A percentile compares a stretch with the other conserved stretches of the same genome.
These are phyloP conservation scores for Dryocosmus kuriphilus DNA, from an alignment of 2,888 invertebrate genomes.

Conservation along the genomic window DNA sequence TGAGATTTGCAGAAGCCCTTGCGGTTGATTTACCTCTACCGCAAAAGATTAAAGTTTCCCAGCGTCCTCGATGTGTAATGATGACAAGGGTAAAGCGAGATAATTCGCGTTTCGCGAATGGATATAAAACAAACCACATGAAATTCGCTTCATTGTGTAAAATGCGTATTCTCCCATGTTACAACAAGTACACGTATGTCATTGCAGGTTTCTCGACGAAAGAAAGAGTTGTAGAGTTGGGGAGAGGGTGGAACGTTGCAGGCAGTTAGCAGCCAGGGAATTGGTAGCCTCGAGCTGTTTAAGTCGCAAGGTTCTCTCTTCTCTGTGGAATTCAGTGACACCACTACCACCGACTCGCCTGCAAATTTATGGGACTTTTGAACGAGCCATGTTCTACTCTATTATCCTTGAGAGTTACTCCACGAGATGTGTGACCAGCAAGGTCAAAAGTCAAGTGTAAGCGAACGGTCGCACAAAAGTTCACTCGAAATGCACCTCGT, in stretches of 20 bases:
- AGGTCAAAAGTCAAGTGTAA: constrained; percentile 30
- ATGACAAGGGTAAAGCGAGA: not conserved
- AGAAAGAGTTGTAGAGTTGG: not conserved
- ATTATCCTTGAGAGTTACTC: constrained; percentile 69
- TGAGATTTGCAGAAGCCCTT: not conserved
- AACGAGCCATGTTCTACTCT: constrained; percentile 67
- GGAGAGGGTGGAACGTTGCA: constrained; percentile 48
- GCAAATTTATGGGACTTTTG: constrained; percentile 71
- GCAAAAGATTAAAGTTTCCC: constrained; percentile 9
- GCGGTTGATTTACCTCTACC: not conserved
- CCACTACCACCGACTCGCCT: constrained; percentile 34
- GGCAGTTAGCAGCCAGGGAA: constrained; percentile 68
- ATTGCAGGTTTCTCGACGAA: not conserved
- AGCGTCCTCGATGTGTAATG: not conserved
- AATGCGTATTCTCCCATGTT: constrained; percentile 10
- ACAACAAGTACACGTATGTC: constrained; percentile 8
- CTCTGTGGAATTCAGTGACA: constrained; percentile 55
- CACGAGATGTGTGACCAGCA: constrained; percentile 56
- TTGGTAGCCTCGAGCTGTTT: constrained; percentile 71
- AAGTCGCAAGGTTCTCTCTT: constrained; percentile 53
- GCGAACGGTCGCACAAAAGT: constrained; percentile 1
- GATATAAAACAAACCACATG: not conserved
- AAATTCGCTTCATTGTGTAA: not conserved
- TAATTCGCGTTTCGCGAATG: not conserved
- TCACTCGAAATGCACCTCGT: not conserved